Evolutionary conservation across 2,797 vertebrate genomes (phyloP).

Genomic region (Macrochelys suwanniensis): DNA sequence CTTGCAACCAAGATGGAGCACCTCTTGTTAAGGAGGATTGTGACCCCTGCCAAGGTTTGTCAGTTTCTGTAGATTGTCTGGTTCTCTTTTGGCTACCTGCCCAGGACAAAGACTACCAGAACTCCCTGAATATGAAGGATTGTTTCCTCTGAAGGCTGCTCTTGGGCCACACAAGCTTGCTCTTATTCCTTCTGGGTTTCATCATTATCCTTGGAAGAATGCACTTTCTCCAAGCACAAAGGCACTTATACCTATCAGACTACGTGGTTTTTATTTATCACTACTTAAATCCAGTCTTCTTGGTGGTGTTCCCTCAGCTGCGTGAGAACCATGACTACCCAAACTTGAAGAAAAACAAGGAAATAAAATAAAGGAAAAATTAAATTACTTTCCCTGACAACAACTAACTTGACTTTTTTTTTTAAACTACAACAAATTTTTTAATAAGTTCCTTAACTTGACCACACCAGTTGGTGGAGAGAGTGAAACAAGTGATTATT

Average conservation of each 20-base stretch:
- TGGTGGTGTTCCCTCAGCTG: neutral
- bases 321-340: neutral
- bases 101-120: neutral
- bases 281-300: neutral
- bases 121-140: neutral
- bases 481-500: slow-evolving; percentile 33
- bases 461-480: slow-evolving; percentile 19
- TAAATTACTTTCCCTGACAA: neutral
- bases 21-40: neutral
- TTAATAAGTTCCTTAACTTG: neutral
- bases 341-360: neutral
- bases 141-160: neutral
- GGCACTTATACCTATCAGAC: neutral
- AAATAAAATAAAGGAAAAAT: neutral
- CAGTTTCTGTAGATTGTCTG: accelerated
- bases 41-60: neutral
- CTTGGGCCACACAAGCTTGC: neutral
- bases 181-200: neutral
- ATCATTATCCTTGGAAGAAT: neutral
- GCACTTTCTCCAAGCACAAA: neutral
- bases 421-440: neutral
- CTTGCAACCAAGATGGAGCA: neutral
- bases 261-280: neutral
- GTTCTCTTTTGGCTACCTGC: neutral
- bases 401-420: neutral